Conservation (phyloP, 2,888 invertebrate species). For the Geotrupes spiniger region DNA sequence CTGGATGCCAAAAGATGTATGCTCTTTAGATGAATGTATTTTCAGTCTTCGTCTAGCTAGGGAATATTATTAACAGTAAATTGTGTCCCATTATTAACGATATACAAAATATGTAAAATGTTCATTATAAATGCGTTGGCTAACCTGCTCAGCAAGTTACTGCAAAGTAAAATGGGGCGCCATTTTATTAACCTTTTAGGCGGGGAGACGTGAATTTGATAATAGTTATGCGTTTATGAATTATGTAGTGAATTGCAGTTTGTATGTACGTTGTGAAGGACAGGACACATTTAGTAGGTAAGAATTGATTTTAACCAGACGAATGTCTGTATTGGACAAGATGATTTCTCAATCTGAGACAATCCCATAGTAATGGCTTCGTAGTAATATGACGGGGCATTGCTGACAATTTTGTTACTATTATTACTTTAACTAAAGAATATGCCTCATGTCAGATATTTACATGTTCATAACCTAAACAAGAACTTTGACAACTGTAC, state of each 20-base stretch:
- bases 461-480: slow-evolving; percentile 17
- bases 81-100: too few relatives aligned
- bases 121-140: slow-evolving; percentile 23
- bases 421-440: not conserved
- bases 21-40: slow-evolving; percentile 1
- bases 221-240: slow-evolving; percentile 13
- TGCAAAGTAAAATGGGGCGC: slow-evolving; percentile 39
- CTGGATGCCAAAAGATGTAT: slow-evolving; percentile 6
- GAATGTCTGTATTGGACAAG: not conserved
- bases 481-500: slow-evolving; percentile 15
- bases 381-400: not conserved
- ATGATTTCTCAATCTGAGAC: not conserved
- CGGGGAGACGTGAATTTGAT: slow-evolving; percentile 41
- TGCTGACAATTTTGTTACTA: too few relatives aligned
- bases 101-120: too few relatives aligned
- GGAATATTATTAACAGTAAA: too few relatives aligned
- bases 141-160: slow-evolving; percentile 26
- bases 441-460: slow-evolving; percentile 5
- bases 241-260: not conserved
- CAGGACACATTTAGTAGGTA: not conserved
- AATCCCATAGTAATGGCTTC: slow-evolving; percentile 3
- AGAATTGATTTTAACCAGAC: not conserved
- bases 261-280: slow-evolving; percentile 1
- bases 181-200: slow-evolving; percentile 51
- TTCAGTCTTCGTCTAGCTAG: not conserved